Conservation (phyloP, 2,113 vertebrate species). For the Lamprotornis superbus region DNA sequence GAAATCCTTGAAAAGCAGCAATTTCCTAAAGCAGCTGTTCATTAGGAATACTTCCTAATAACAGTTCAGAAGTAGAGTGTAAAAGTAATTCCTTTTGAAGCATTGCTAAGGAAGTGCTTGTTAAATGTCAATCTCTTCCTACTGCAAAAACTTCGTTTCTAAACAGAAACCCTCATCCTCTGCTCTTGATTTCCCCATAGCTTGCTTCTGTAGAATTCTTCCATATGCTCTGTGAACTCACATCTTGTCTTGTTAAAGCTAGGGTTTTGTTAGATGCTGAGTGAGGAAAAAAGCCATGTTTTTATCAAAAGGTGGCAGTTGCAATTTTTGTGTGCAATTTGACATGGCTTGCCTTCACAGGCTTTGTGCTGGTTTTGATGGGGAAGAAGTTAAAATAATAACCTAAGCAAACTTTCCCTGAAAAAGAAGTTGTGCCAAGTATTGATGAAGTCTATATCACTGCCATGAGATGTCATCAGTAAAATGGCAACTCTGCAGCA, state of each 20-base stretch:
- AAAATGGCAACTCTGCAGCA: background rate
- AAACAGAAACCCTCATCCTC: background rate
- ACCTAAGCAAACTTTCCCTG: background rate
- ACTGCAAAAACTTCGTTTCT: background rate
- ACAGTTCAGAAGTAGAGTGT: background rate
- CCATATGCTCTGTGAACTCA: fast-evolving
- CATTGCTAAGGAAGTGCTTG: background rate
- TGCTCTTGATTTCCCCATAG: background rate
- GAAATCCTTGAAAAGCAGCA: background rate
- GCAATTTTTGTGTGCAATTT: background rate
- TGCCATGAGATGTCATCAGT: background rate
- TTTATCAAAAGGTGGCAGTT: background rate
- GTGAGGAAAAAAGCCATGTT: background rate
- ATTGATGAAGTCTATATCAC: background rate
- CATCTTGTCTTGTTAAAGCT: background rate
- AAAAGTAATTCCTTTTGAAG: background rate
- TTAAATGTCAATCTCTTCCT: background rate
- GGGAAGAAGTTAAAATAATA: background rate
- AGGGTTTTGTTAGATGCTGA: background rate
- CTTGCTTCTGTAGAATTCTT: background rate
- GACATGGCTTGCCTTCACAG: background rate
- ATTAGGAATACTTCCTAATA: background rate
- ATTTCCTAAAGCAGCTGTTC: background rate
- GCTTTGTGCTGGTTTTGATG: background rate
- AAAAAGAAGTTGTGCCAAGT: background rate